Conservation (phyloP, 2,113 vertebrate species). For the Amblyornis subalaris region DNA sequence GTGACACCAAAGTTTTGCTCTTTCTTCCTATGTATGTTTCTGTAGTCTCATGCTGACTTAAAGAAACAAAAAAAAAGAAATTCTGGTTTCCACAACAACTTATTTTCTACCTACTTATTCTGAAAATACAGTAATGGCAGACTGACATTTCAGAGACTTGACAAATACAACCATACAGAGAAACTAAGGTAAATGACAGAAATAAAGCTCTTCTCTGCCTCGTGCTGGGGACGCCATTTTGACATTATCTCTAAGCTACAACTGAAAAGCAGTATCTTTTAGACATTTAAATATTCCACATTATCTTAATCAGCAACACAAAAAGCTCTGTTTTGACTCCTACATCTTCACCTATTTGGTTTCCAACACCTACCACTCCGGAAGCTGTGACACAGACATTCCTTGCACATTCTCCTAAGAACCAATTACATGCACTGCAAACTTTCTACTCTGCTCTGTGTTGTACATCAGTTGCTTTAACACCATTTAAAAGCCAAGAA, state of each 20-base stretch:
- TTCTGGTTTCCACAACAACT: neutral
- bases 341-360: conserved; percentile 55
- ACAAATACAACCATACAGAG: neutral
- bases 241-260: neutral
- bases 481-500: conserved; percentile 36
- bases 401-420: neutral
- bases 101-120: neutral
- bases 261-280: neutral
- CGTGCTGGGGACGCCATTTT: neutral
- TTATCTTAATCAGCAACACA: neutral
- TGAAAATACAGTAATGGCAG: neutral
- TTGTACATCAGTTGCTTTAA: conserved; percentile 35
- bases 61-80: neutral
- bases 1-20: neutral
- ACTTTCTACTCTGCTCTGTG: conserved; percentile 46
- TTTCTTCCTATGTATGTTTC: neutral
- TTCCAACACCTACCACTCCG: neutral
- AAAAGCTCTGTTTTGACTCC: conserved; percentile 32
- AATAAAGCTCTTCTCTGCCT: neutral
- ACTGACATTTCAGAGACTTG: neutral
- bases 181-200: neutral
- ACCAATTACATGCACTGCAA: conserved; percentile 50
- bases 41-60: neutral
- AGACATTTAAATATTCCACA: neutral
- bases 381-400: neutral